Percentiles rank a stretch among this genome's conserved stretches.
Evolutionary conservation across 2,113 vertebrate species (phyloP).

Genomic region (Scalopus aquaticus): DNA sequence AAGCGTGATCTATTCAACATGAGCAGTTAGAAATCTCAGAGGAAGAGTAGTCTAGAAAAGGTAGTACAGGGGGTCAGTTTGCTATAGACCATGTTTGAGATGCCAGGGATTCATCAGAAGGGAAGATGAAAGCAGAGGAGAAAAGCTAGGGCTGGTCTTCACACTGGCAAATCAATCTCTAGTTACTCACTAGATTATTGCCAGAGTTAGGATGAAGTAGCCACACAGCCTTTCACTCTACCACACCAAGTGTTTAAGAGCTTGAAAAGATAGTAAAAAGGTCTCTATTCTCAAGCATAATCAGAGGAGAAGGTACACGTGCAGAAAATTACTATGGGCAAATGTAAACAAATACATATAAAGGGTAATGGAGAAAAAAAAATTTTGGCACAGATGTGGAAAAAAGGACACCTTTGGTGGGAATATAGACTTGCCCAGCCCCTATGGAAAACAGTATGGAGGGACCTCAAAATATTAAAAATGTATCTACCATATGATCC

Average conservation of each 20-base stretch:
- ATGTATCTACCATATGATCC: too few species aligned
- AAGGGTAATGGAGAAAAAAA: neutral
- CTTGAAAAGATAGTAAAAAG: neutral
- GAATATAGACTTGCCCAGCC: too few species aligned
- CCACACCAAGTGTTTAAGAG: neutral
- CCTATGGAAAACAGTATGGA: too few species aligned
- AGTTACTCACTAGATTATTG: accelerated
- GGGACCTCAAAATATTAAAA: too few species aligned
- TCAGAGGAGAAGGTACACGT: neutral
- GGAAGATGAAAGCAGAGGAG: neutral
- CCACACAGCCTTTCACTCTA: neutral
- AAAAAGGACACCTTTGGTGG: too few species aligned
- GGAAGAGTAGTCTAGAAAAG: neutral
- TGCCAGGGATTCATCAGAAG: neutral
- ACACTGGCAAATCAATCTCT: neutral
- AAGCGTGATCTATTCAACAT: neutral
- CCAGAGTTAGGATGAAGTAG: neutral
- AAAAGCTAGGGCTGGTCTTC: neutral
- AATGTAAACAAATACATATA: neutral
- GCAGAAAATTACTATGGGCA: neutral
- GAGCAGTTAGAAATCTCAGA: neutral
- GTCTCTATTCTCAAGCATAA: neutral
- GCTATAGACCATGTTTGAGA: neutral
- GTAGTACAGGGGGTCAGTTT: neutral
- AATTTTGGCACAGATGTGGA: too few species aligned